Percentiles rank a stretch among this genome's conserved stretches.
Conservation (phyloP, 2,113 vertebrate genomes). For the Scolopax mira region DNA sequence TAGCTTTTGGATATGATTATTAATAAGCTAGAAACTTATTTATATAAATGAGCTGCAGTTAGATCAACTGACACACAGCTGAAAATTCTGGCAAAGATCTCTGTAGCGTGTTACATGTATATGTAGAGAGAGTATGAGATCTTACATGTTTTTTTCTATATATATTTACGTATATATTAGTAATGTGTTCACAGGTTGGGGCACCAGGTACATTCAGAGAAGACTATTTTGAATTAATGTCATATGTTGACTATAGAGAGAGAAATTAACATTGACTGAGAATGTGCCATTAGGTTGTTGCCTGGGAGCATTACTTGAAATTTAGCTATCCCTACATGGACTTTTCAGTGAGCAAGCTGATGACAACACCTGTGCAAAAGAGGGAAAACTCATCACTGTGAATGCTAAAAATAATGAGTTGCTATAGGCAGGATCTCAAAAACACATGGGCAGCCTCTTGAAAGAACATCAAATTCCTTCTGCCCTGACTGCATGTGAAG, state of each 20-base stretch:
- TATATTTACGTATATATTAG: neutral
- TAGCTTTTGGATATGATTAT: neutral
- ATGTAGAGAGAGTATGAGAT: neutral
- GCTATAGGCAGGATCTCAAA: neutral
- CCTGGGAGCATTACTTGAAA: neutral
- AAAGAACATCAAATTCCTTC: neutral
- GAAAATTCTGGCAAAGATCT: constrained; percentile 43
- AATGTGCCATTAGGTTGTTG: neutral
- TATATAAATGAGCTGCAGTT: neutral
- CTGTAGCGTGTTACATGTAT: neutral
- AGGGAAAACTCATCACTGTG: neutral
- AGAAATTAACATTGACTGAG: neutral
- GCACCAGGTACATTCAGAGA: neutral
- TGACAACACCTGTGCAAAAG: neutral
- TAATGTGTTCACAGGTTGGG: neutral
- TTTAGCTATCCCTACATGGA: neutral
- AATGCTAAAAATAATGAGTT: neutral
- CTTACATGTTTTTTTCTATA: neutral
- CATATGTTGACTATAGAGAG: neutral
- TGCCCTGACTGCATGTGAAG: neutral
- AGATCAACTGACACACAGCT: neutral
- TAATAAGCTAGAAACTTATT: neutral
- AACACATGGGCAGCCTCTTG: neutral
- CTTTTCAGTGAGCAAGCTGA: neutral
- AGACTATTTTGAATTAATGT: constrained; percentile 17